Evolutionary conservation across 2,113 vertebrate species (phyloP), one percentile per base, ranked within the genome.

Genomic region (Poicephalus meyeri): DNA sequence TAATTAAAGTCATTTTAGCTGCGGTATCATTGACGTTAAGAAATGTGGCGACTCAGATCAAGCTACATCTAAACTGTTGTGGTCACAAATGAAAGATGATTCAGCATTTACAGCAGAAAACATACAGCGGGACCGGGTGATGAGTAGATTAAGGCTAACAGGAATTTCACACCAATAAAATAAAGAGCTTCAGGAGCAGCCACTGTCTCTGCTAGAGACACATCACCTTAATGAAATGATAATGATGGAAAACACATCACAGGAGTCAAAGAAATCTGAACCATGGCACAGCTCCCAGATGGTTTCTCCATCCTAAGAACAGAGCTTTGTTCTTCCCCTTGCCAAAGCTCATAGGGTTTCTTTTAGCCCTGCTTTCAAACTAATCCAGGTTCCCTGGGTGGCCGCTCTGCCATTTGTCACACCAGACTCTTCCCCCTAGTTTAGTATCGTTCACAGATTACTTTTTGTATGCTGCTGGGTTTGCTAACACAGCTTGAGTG

Each of bases 371-470:
- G 20, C 21, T 80, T 92, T 50, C 42, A 80, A 71, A 86, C 83
- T 78, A 84, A 86, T 53, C 64, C 13, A 28, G 19, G 25, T 66
- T 46, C 58, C 92, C 92, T 42, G 52, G 37, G 88, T 4, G 9
- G 76, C 60, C 2, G 0, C 33, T 86, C 42, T 56, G 21, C 73
- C 76, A 74, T 88, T 78, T 88, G 46, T 89, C 92, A 92, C 80
- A 68, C 42, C 47, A 90, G 82, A 24, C 31, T 86, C 69, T 78
- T 49, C 68, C 53, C 33, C 42, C n/a, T 71, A 31, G 64, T 64
- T 88, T 50, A 88, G 68, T 47, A 80, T 61, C 76, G 83, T 82
- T 82, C 79, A 83, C 66, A 93, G 88, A 95, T 95, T 84, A 19
- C 76, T 86, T 92, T 89, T 77, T 83, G 71, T 42, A 56, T 56